phyloP scores from a whole-genome alignment of 2,888 invertebrate genomes.

The Drosophila vallismaia region DNA sequence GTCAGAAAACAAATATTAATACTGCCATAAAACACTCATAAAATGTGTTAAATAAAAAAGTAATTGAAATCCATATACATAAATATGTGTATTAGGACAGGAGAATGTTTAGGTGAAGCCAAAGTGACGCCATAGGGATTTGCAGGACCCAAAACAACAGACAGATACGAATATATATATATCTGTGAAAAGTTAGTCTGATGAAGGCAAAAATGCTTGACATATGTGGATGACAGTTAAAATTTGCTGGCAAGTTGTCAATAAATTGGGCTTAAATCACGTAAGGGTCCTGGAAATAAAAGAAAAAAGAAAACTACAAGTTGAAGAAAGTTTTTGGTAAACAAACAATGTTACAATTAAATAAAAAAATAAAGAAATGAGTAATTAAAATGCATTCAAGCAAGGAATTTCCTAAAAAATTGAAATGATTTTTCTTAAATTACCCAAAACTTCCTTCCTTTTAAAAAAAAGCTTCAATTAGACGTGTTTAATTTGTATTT shows the following conservation, averaged over 20 bases:
- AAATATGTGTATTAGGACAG: slow-evolving; percentile 15
- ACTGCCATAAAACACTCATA: slow-evolving; percentile 52
- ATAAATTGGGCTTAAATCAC: slow-evolving; percentile 48
- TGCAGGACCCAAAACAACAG: slow-evolving; percentile 40
- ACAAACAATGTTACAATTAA: slow-evolving; percentile 10
- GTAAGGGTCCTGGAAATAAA: slow-evolving; percentile 17
- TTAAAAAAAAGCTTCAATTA: slow-evolving; percentile 14
- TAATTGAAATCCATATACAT: slow-evolving; percentile 34
- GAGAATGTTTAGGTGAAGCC: slow-evolving; percentile 40
- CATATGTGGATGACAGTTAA: slow-evolving; percentile 52
- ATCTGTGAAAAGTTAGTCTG: slow-evolving; percentile 16
- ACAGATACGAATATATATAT: background rate
- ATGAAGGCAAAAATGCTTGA: slow-evolving; percentile 22
- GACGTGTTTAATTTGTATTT: slow-evolving; percentile 41
- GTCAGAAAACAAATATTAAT: slow-evolving; percentile 36
- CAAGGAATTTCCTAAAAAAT: background rate
- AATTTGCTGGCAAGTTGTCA: slow-evolving; percentile 41
- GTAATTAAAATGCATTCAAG: background rate
- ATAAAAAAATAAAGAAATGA: slow-evolving; percentile 1
- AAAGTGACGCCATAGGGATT: slow-evolving; percentile 65
- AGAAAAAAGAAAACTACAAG: slow-evolving; percentile 10
- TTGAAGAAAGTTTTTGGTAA: slow-evolving; percentile 19
- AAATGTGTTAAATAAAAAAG: slow-evolving; percentile 52
- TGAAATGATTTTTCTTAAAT: slow-evolving; percentile 8
- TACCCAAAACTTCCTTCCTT: slow-evolving; percentile 7